Evolutionary conservation across 2,113 vertebrate species (phyloP), one percentile per base, ranked within the genome.

Genomic region (Calyptomena viridis): DNA sequence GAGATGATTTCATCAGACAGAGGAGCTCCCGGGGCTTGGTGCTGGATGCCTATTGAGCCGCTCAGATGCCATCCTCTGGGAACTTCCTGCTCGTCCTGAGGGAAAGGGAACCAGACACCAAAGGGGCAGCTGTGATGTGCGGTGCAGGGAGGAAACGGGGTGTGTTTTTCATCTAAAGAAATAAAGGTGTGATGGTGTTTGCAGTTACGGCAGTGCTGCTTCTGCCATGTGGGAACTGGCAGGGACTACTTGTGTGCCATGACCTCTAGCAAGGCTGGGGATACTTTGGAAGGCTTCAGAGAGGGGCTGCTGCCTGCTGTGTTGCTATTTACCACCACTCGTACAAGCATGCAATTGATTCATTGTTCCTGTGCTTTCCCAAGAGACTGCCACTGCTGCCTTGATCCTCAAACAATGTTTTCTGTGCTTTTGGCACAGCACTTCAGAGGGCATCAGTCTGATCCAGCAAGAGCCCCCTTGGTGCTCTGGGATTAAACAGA

Each of bases 201-300:
- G 0, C 0, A 2, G 35, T 37, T 68, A 15, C 0, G 1, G 40
- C 40, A 19, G 64, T 19, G 40, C 28, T 5, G 1, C 40, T 52
- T n/a, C 27, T 79, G 23, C 62, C 25, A 1, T 3, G 6, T 24
- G 42, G 55, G n/a, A 86, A 3, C 16, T 17, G 21, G n/a, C 42
- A 62, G 66, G 40, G 59, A 21, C 25, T 22, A 13, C 15, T 14
- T 64, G 35, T 20, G 5, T 2, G 4, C 64, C 0, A 0, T n/a
- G 64, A 52, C 49, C 31, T 60, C 53, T 67, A 0, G 0, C 53
- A 84, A 67, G 87, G 56, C 62, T 39, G 30, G 37, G 49, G 53
- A 31, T 68, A 73, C 44, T 78, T n/a, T 2, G 7, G 69, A 31
- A 80, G 30, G 44, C n/a, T 90, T 28, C 8, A 15, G 69, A 71